Base-by-base conservation (phyloP, 1,140 invertebrate genomes). In the Carposina sasakii region DNA sequence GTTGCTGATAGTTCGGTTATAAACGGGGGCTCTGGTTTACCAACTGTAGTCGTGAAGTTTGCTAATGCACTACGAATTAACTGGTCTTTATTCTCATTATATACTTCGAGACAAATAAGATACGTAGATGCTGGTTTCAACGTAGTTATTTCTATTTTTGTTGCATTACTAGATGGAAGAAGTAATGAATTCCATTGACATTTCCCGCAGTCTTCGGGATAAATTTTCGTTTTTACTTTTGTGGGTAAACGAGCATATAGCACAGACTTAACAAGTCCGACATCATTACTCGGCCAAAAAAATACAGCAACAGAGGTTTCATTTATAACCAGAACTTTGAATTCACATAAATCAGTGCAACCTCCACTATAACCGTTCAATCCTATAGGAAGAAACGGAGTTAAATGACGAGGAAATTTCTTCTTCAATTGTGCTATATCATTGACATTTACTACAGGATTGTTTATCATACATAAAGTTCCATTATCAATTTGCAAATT, bases 401-500 rank as follows among this genome's bases (percentile, higher is more conserved):
- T 62, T 48, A 17, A 28, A 49, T 9, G 74, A 75, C n/a, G 42
- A 10, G 66, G 74, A 40, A 83, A 74, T n/a, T 22, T 19, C 6
- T 34, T 12, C 9, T 85, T 82, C 1, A 95, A 72, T 31, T 87
- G 76, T 15, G 87, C 69, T 46, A 95, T 94, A 65, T 90, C 88
- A 28, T 76, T 76, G 8, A 87, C 71, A 67, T 94, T 96, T 1
- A 96, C 73, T 68, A 91, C 89, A 3, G 92, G 90, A 73, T 96
- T 96, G 57, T 89, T 88, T 51, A 94, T 91, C 63, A 96, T 92
- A 28, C 88, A 88, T 1, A 94, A 64, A 2, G 86, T 87, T 0
- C 93, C 91, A 2, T 79, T 86, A 16, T 75, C 57, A 17, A 94
- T 88, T 52, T 71, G 71, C 4, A 94, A 66, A 24, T 86, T 65